Conservation (phyloP, 2,113 vertebrate genomes). For the Cyanoderma ruficeps region DNA sequence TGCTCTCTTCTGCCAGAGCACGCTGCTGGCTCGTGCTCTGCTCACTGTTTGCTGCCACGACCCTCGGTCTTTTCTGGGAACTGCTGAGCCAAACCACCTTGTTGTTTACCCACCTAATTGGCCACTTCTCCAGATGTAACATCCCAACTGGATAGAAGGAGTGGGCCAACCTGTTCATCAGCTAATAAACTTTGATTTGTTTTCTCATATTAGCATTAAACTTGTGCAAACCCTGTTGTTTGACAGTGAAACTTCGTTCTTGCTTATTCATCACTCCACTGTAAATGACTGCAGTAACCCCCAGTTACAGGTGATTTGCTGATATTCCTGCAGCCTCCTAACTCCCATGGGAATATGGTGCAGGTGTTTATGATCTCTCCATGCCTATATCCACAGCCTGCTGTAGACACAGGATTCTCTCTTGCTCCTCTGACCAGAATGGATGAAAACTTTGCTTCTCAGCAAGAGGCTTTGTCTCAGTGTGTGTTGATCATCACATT, state of each 20-base stretch:
- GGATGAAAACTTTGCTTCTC: not conserved
- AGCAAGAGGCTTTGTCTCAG: not conserved
- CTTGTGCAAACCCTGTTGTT: not conserved
- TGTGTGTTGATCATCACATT: not conserved
- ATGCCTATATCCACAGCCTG: not conserved
- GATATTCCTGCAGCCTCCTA: not conserved
- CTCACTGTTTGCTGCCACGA: not conserved
- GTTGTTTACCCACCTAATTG: not conserved
- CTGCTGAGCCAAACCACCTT: not conserved
- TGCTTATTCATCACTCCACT: not conserved
- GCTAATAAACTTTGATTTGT: not conserved
- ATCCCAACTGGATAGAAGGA: not conserved
- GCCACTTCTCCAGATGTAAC: not conserved
- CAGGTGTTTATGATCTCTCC: not conserved
- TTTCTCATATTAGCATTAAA: not conserved
- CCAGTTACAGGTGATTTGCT: not conserved
- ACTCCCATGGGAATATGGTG: not conserved
- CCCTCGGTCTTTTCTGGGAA: not conserved
- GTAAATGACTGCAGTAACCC: not conserved
- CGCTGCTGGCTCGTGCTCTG: not conserved
- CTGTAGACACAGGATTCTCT: not conserved
- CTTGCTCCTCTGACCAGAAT: not conserved
- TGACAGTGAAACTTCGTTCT: not conserved
- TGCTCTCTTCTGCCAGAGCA: not conserved
- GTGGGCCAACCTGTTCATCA: not conserved